Conservation (phyloP, 2,113 vertebrate species). For the Ornithorhynchus anatinus region DNA sequence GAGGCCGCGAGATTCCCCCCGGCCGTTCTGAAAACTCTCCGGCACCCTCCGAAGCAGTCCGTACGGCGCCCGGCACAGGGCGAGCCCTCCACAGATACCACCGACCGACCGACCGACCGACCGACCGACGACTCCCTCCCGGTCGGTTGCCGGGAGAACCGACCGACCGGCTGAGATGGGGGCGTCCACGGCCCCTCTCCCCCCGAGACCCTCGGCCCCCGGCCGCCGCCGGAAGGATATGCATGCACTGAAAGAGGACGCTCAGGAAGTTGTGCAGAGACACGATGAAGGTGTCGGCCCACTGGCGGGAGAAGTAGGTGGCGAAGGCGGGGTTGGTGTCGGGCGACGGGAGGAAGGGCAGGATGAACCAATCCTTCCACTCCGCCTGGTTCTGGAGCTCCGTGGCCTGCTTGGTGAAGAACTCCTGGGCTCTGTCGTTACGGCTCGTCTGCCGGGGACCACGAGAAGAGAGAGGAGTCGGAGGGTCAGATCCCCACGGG, state of each 20-base stretch:
- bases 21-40: too few relatives aligned
- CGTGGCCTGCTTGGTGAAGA: constrained; percentile 88
- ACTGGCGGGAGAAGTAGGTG: constrained; percentile 93
- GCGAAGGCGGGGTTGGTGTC: constrained; percentile 90
- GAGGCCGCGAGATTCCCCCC: too few relatives aligned
- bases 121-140: too few relatives aligned
- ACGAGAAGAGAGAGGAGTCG: neutral
- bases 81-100: too few relatives aligned
- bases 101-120: too few relatives aligned
- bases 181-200: too few relatives aligned
- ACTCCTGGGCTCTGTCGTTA: constrained; percentile 91
- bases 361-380: constrained; percentile 96
- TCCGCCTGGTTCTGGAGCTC: constrained; percentile 92
- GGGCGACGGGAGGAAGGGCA: constrained; percentile 87
- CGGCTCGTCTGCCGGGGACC: constrained; percentile 76
- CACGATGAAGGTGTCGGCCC: constrained; percentile 94
- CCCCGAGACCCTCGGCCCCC: too few relatives aligned
- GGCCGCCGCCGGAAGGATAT: constrained; percentile 88
- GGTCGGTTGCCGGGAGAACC: too few relatives aligned
- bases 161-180: too few relatives aligned
- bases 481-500: constrained; percentile 8
- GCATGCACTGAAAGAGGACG: constrained; percentile 96
- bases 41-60: too few relatives aligned
- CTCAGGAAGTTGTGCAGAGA: constrained; percentile 98
- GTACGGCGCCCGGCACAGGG: too few relatives aligned